Conservation (phyloP, 1,140 invertebrate genomes). For the Drosophila asahinai region DNA sequence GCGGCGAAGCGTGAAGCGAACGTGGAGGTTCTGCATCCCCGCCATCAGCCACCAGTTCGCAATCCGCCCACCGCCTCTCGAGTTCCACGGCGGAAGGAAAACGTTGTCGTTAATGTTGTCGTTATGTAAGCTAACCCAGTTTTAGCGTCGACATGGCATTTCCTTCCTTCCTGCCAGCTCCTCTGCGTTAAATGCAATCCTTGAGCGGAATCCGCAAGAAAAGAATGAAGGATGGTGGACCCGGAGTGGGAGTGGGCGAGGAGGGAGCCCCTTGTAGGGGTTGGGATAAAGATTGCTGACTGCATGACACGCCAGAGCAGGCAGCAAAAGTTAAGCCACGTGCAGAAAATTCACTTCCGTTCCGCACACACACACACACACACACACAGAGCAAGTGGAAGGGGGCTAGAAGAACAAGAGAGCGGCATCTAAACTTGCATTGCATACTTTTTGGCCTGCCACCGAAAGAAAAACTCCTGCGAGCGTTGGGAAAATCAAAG, state of each 20-base stretch:
- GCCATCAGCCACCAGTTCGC: neutral
- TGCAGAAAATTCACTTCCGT: slow-evolving; percentile 71
- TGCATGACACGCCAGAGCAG: slow-evolving; percentile 62
- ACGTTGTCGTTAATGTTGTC: slow-evolving; percentile 81
- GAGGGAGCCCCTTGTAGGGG: slow-evolving; percentile 3
- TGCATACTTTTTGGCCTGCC: slow-evolving; percentile 62
- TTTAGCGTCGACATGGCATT: slow-evolving; percentile 81
- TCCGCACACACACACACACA: slow-evolving; percentile 21
- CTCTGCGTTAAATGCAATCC: slow-evolving; percentile 76
- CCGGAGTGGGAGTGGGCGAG: neutral
- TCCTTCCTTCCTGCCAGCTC: slow-evolving; percentile 69
- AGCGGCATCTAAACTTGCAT: slow-evolving; percentile 55
- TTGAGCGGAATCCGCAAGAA: slow-evolving; percentile 47
- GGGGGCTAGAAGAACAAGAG: slow-evolving; percentile 30
- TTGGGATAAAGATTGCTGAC: slow-evolving; percentile 43
- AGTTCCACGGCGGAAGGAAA: slow-evolving; percentile 59
- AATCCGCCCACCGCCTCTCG: neutral
- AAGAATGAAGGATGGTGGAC: slow-evolving; percentile 31
- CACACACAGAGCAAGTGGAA: slow-evolving; percentile 12
- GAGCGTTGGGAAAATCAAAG: slow-evolving; percentile 23
- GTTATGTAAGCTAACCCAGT: slow-evolving; percentile 82
- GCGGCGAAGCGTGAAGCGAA: slow-evolving; percentile 69
- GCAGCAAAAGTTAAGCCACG: slow-evolving; percentile 69
- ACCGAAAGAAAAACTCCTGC: slow-evolving; percentile 42
- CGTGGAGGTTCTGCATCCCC: slow-evolving; percentile 14